Evolutionary conservation across 2,113 vertebrate genomes (phyloP).

Genomic region (Calonectris borealis): DNA sequence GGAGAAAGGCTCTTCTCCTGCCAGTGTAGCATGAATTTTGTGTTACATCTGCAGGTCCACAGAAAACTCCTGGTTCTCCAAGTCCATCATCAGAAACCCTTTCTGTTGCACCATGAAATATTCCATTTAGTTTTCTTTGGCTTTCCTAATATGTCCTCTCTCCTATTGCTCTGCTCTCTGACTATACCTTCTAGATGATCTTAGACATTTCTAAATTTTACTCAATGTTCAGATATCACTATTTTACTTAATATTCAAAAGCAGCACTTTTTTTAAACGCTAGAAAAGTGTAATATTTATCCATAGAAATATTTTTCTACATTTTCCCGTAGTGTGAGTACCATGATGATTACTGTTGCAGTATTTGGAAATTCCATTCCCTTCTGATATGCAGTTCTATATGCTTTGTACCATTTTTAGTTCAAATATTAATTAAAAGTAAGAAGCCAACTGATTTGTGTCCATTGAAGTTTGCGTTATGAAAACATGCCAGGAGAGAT

Average conservation of each 20-base stretch:
- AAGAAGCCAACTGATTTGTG: not conserved
- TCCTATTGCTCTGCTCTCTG: not conserved
- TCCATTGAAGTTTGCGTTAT: not conserved
- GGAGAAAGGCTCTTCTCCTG: not conserved
- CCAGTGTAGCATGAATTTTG: not conserved
- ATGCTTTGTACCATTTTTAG: not conserved
- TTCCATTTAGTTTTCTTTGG: not conserved
- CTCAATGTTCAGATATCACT: not conserved
- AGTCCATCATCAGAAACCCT: not conserved
- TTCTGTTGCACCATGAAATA: not conserved
- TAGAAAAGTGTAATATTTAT: not conserved
- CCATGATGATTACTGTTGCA: not conserved
- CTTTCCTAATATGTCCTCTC: not conserved
- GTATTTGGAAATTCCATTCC: not conserved
- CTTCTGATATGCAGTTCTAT: not conserved
- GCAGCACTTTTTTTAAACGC: not conserved
- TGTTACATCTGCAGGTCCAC: not conserved
- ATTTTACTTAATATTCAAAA: constrained; percentile 1
- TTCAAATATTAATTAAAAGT: not conserved
- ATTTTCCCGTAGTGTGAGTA: not conserved
- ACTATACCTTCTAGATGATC: not conserved
- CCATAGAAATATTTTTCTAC: not conserved
- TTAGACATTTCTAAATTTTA: not conserved
- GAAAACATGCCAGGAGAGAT: not conserved
- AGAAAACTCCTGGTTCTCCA: not conserved